Evolutionary conservation across 2,113 vertebrate species (phyloP).

Genomic region (Chunga burmeisteri): DNA sequence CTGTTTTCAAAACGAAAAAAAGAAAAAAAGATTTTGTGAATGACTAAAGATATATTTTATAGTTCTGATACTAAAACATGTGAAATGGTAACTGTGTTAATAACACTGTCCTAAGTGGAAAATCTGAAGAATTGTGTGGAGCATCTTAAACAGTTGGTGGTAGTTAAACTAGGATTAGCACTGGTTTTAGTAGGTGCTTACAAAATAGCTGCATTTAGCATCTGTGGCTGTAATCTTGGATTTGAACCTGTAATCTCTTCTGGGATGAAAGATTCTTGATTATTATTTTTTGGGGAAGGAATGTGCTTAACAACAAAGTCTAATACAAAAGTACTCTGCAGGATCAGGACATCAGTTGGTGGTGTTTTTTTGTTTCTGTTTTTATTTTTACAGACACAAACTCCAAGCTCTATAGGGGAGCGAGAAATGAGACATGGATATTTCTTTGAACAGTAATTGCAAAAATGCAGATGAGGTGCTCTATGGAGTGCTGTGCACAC

Average conservation of each 20-base stretch:
- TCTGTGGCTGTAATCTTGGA: neutral
- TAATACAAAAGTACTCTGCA: neutral
- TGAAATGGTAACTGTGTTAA: neutral
- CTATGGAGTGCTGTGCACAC: rapidly evolving
- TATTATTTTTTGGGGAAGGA: too few relatives aligned
- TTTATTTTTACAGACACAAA: neutral
- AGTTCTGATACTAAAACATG: neutral
- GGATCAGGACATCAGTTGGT: neutral
- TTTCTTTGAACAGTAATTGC: neutral
- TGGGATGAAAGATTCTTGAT: neutral
- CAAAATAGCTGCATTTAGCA: neutral
- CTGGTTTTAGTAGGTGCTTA: neutral
- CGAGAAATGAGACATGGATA: neutral
- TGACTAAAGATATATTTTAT: neutral
- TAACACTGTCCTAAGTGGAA: neutral
- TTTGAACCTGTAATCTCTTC: neutral
- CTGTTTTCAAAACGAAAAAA: neutral
- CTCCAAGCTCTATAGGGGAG: neutral
- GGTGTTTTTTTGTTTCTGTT: neutral
- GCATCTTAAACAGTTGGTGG: neutral
- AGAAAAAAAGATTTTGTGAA: neutral
- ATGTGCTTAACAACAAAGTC: neutral
- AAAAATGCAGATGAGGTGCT: neutral
- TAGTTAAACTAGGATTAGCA: neutral
- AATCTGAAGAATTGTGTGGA: neutral